These are phyloP conservation scores for Enhydra lutris DNA, from an alignment of 2,113 vertebrate species.

Conservation along the genomic window DNA sequence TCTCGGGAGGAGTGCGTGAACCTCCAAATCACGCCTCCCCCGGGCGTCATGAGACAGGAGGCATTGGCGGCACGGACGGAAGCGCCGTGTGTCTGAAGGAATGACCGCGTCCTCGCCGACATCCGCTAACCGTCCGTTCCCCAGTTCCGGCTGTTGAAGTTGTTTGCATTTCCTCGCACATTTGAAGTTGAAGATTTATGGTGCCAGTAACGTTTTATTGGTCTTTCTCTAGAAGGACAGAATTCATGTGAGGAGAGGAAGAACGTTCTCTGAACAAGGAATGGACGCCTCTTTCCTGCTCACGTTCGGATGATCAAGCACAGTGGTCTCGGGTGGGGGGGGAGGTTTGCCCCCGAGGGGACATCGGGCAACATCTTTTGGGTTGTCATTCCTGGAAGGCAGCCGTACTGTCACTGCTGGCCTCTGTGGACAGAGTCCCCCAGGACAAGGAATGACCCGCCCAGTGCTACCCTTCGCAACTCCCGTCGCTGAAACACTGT, in stretches of 20 bases:
- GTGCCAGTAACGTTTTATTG: not conserved
- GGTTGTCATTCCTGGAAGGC: not conserved
- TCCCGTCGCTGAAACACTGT: fast-evolving
- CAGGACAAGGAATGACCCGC: not conserved
- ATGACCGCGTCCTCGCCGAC: not conserved
- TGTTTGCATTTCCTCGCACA: not conserved
- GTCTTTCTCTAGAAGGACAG: not conserved
- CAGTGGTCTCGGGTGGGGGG: not conserved
- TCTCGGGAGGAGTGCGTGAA: not conserved
- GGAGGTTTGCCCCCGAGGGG: no score
- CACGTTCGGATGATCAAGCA: no score
- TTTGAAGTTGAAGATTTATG: not conserved
- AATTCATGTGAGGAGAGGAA: not conserved
- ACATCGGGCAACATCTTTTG: not conserved
- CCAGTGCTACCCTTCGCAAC: fast-evolving
- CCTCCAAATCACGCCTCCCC: not conserved
- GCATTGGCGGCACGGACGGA: not conserved
- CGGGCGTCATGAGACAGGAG: not conserved
- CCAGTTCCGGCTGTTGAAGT: fast-evolving
- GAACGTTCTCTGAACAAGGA: not conserved
- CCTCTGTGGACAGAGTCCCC: not conserved
- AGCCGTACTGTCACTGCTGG: not conserved
- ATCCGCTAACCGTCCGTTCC: not conserved
- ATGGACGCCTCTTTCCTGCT: not conserved
- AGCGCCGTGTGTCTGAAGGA: not conserved